Evolutionary conservation across 2,888 invertebrate genomes (phyloP), one percentile per base, ranked within the genome.

Genomic region (Hirtodrosophila duncani): DNA sequence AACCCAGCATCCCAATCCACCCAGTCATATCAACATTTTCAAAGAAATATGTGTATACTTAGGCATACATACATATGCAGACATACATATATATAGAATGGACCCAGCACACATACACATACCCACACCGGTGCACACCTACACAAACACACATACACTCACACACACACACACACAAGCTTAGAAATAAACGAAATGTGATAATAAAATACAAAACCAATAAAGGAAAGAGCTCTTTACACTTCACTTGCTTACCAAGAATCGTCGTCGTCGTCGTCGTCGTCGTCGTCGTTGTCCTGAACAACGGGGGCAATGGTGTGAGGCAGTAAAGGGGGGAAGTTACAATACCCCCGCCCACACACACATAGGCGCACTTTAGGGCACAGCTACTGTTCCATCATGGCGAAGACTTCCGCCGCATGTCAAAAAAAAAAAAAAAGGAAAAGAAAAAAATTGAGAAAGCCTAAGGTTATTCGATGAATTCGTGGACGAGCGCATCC

Each of bases 221-320:
- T 83, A 83, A 85, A 79, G 85, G 84, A 85, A 85, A 83, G 75
- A 81, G 84, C 84, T 81, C 75, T 83, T 83, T 79, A 84, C 83
- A 83, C 84, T 78, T 84, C 84, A 82, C 71, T 85, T 77, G 82
- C 77, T 81, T 79, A 78, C 77, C 74, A 68, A 80, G 66, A 75
- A 52, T 82, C 81, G 68, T 64, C n/a, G n/a, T n/a, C n/a, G n/a
- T n/a, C n/a, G n/a, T n/a, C n/a, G n/a, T n/a, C n/a, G n/a, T n/a
- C n/a, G n/a, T n/a, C n/a, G n/a, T n/a, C n/a, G n/a, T n/a, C n/a
- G n/a, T n/a, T n/a, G n/a, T n/a, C n/a, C n/a, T n/a, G n/a, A n/a
- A n/a, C n/a, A n/a, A n/a, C n/a, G n/a, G n/a, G n/a, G n/a, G n/a
- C n/a, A n/a, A n/a, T n/a, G n/a, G n/a, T n/a, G n/a, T n/a, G n/a